These are phyloP conservation scores for Aphelinus atriplicis DNA, from an alignment of 1,140 invertebrate species.

Conservation along the genomic window DNA sequence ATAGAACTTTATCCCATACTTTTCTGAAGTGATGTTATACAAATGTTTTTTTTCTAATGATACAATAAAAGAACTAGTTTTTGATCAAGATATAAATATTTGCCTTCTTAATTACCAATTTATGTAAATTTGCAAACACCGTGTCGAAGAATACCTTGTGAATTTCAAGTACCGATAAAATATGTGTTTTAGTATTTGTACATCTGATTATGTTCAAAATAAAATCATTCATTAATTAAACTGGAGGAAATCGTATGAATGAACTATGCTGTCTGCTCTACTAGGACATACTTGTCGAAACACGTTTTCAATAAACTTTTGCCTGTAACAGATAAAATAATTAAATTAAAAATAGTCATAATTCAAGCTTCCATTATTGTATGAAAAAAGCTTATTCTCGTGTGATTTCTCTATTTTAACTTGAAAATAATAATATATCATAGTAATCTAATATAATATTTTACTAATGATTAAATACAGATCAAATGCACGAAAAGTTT, in stretches of 20 bases:
- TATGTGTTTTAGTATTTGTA: slow-evolving; percentile 56
- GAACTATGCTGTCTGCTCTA: slow-evolving; percentile 71
- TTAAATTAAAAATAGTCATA: background rate
- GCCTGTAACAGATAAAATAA: slow-evolving; percentile 64
- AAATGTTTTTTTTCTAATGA: slow-evolving; percentile 22
- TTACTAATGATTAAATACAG: background rate
- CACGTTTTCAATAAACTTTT: slow-evolving; percentile 71
- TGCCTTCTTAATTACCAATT: slow-evolving; percentile 24
- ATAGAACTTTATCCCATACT: slow-evolving; percentile 20
- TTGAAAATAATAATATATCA: too few relatives aligned
- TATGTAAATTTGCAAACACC: slow-evolving; percentile 17
- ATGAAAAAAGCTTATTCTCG: too few relatives aligned
- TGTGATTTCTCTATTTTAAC: too few relatives aligned
- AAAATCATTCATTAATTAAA: slow-evolving; percentile 58
- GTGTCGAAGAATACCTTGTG: slow-evolving; percentile 13
- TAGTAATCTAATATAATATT: too few relatives aligned
- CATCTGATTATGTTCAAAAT: slow-evolving; percentile 54
- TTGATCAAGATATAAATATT: slow-evolving; percentile 18
- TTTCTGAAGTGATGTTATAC: slow-evolving; percentile 22
- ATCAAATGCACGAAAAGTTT: background rate
- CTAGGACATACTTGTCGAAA: slow-evolving; percentile 73
- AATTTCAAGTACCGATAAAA: slow-evolving; percentile 42
- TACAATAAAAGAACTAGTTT: slow-evolving; percentile 21
- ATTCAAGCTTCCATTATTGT: too few relatives aligned
- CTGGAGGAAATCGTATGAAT: slow-evolving; percentile 61